Evolutionary conservation across 2,113 vertebrate genomes (phyloP), one percentile per base, ranked within the genome.

Genomic region (Drymodes brunneopygia): DNA sequence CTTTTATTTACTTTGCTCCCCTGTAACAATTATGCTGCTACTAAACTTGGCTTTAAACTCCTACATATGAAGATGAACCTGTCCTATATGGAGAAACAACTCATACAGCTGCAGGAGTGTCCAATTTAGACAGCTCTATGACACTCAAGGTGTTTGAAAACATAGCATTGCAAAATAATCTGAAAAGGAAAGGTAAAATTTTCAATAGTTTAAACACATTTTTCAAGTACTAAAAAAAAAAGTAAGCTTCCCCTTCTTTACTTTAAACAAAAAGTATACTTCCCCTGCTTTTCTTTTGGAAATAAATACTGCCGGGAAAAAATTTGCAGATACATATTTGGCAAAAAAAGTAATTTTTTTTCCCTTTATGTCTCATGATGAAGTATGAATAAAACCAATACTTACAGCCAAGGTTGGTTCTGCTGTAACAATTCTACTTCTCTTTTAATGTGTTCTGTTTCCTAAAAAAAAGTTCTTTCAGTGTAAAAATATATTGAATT

Each of bases 251-350:
- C 14, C 1, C 1, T 15, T 6, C 6, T 7, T 6, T 3, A 42
- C 42, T 42, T 42, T 10, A 15, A 42, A 42, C 10, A 40, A 28
- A 31, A 64, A 28, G 22, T 14, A 31, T 53, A 12, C 7, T 53
- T 12, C 12, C 14, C 1, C 1, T 15, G 6, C 6, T 7, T 6
- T 3, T 8, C 5, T 94, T 94, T 65, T 44, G 64, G 88, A 86
- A 97, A 96, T 56, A 84, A 94, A 90, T 95, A 90, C 42, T 94
- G 86, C 97, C 92, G 96, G 90, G 82, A 96, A 96, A 97, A 96
- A 94, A 81, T 65, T 65, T 83, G 92, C 42, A 81, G 79, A 93
- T 97, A 96, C 64, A 38, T 95, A 92, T 83, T 96, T 96, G 95
- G 72, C 69, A 92, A 97, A 97, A 75, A 87, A 72, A 13, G 36